Evolutionary conservation across 2,113 vertebrate species (phyloP).

Genomic region (Ifrita kowaldi): DNA sequence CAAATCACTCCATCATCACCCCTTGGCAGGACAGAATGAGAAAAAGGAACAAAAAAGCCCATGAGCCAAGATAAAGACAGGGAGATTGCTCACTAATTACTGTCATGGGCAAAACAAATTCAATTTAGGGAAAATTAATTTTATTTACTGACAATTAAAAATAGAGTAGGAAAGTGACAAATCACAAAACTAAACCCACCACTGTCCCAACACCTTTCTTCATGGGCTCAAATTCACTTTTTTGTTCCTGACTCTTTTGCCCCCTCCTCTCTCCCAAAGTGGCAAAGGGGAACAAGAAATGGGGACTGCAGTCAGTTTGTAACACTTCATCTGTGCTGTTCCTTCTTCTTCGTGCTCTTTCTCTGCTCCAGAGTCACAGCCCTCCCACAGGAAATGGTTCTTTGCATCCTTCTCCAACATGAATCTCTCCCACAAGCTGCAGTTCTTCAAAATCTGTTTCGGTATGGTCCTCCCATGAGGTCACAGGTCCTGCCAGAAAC

Average conservation of each 20-base stretch:
- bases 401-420: fast-evolving
- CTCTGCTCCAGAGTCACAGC: neutral
- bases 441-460: neutral
- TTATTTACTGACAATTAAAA: neutral
- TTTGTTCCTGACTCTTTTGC: neutral
- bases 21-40: neutral
- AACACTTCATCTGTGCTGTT: neutral
- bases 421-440: neutral
- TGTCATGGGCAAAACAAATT: neutral
- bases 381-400: neutral
- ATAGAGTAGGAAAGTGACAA: neutral
- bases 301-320: neutral
- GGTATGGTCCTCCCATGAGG: neutral
- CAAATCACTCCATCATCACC: neutral
- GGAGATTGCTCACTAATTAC: neutral
- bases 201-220: neutral
- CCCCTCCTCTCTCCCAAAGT: neutral
- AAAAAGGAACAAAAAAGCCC: neutral
- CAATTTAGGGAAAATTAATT: neutral
- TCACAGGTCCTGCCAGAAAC: neutral
- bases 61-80: neutral
- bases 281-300: neutral
- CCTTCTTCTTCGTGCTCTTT: neutral
- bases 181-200: neutral
- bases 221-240: neutral